Conservation (phyloP, 2,888 invertebrate species). For the Coecobrya sp. region DNA sequence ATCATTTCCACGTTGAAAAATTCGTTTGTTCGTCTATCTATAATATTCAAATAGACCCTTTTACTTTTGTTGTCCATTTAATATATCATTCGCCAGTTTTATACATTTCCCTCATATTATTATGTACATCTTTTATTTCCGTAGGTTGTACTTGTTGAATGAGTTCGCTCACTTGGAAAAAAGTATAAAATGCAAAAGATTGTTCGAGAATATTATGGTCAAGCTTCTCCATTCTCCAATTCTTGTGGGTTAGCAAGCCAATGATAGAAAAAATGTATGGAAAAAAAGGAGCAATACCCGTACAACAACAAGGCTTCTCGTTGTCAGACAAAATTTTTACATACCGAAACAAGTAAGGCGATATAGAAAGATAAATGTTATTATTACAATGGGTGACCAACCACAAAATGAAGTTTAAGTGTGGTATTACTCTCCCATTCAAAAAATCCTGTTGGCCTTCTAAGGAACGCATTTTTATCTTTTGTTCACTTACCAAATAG, state of each 20-base stretch:
- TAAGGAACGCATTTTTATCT: constrained; percentile 78
- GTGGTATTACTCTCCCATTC: constrained; percentile 59
- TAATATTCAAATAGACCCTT: background rate
- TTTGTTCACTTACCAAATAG: constrained; percentile 70
- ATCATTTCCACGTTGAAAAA: background rate
- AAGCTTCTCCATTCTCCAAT: background rate
- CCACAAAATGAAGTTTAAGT: constrained; percentile 57
- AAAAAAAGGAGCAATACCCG: background rate
- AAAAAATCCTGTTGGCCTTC: constrained; percentile 71
- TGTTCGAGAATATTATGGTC: constrained; percentile 19
- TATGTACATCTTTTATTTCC: background rate
- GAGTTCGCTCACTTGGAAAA: constrained; percentile 45
- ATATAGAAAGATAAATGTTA: constrained; percentile 35
- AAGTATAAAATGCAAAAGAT: constrained; percentile 15
- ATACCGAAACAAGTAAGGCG: constrained; percentile 1
- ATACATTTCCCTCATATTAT: constrained; percentile 16
- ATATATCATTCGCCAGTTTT: background rate
- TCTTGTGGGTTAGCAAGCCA: background rate
- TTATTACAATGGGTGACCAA: constrained; percentile 63
- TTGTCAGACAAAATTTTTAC: background rate
- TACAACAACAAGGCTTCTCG: background rate
- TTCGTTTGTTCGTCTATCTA: background rate
- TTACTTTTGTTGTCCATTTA: background rate
- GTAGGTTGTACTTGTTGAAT: background rate
- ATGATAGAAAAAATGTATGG: constrained; percentile 20